Base-by-base conservation (phyloP, 2,113 vertebrate genomes). In the Patagioenas fasciata region DNA sequence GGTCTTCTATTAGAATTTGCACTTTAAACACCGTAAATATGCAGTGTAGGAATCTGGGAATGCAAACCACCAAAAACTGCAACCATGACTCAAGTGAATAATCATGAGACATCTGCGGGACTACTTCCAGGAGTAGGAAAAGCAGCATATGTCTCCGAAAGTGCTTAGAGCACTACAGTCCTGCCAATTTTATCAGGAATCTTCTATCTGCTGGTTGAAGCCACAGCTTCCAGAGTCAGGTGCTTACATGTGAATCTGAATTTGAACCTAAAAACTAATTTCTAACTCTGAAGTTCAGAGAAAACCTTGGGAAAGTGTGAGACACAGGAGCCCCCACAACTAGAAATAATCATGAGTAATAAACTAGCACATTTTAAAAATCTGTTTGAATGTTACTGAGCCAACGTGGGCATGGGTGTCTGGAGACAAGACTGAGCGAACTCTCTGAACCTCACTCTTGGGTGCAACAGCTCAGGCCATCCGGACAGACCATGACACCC, bases 91-190 rank as follows among this genome's bases (percentile, higher is more conserved):
- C 87, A 89, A 96, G 91, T 42, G 93, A 89, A 95, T 89, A 89
- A 89, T 85, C 95, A 94, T 95, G 74, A 95, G 91, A 77, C 91
- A 94, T 95, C 93, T 87, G 89, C 85, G 94, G 96, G 94, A 94
- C 74, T 83, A 34, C 51, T 94, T 94, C 91, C 96, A 96, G 81
- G n/a, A 92, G 84, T 10, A 85, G 84, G 53, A 84, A 91, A 91
- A 96, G 86, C 84, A 93, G 91, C 93, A 95, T 95, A 96, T 96
- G 91, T 62, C 91, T 93, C 87, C 3, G 0, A 81, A 87, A 95
- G 80, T 80, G 84, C 93, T 94, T 69, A 66, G 54, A 95, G 85
- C 74, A 54, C 48, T 54, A 40, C 74, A 93, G 47, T 70, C 70
- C 70, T 93, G 89, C 91, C 91, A 95, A 65, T 72, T 96, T 80